Evolutionary conservation across 2,113 vertebrate species (phyloP).

Genomic region (Meles meles): DNA sequence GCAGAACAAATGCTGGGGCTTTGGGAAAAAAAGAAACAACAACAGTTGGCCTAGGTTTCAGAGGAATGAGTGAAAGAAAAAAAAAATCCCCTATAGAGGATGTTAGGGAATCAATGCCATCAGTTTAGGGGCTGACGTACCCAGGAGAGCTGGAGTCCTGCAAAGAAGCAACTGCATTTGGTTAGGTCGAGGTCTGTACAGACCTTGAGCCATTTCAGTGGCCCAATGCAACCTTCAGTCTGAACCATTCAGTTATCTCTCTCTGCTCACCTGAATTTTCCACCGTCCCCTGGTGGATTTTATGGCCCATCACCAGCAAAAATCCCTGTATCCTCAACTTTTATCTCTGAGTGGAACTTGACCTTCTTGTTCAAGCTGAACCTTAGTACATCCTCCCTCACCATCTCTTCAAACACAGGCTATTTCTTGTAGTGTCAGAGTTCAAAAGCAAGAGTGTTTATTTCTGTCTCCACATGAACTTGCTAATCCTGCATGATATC

Average conservation of each 20-base stretch:
- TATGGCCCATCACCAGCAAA: background rate
- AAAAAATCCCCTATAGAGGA: background rate
- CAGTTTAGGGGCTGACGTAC: background rate
- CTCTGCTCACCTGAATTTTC: background rate
- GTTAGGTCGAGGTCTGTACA: background rate
- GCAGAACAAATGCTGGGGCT: background rate
- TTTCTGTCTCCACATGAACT: background rate
- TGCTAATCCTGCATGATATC: background rate
- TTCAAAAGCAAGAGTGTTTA: background rate
- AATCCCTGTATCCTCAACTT: background rate
- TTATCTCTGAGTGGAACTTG: background rate
- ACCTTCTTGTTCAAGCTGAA: background rate
- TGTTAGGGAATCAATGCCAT: background rate
- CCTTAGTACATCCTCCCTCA: background rate
- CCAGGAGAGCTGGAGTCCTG: background rate
- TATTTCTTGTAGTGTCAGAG: background rate
- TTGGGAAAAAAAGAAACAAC: background rate
- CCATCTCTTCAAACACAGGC: background rate
- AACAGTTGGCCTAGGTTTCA: background rate
- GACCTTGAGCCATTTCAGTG: background rate
- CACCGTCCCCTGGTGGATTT: background rate
- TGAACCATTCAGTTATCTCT: background rate
- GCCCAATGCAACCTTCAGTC: background rate
- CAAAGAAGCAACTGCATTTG: background rate
- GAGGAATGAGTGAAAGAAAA: background rate